Evolutionary conservation across 2,888 invertebrate genomes (phyloP).

Genomic region (Branchipolynoe longqiensis): DNA sequence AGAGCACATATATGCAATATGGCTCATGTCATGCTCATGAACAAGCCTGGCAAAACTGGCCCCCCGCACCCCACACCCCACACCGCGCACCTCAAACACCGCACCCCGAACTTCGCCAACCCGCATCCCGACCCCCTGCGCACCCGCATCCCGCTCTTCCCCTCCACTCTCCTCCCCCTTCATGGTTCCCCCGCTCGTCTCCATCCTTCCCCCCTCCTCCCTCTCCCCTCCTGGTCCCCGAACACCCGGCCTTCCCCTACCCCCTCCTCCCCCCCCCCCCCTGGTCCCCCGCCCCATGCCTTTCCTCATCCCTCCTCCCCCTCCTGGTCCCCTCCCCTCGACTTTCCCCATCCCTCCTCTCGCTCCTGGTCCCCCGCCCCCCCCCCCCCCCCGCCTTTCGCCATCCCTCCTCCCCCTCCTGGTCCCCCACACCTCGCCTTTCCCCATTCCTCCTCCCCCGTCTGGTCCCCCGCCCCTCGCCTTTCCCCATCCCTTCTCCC

Average conservation of each 20-base stretch:
- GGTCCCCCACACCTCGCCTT: not conserved
- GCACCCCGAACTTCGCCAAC: not conserved
- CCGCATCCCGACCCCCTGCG: not conserved
- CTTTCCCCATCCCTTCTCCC: not conserved
- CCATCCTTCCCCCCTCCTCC: not conserved
- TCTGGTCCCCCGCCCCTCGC: not conserved
- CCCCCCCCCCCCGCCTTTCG: not conserved
- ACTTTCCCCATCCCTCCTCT: not conserved
- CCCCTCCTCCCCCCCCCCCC: not conserved
- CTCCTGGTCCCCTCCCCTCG: not conserved
- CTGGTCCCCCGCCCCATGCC: not conserved
- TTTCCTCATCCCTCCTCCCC: not conserved
- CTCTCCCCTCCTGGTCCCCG: not conserved
- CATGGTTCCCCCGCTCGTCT: not conserved
- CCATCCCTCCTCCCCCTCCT: not conserved
- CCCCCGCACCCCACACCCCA: not conserved
- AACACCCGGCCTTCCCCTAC: not conserved
- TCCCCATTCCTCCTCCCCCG: not conserved
- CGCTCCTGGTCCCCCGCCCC: not conserved
- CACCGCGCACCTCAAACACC: not conserved
- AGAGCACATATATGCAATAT: conserved; percentile 43
- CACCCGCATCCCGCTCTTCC: conserved; percentile 13
- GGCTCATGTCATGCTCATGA: conserved; percentile 20
- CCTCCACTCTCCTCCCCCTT: not conserved
- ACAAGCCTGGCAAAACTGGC: not conserved